phyloP scores from a whole-genome alignment of 2,113 vertebrate species.

The zebrafish (Danio rerio) region DNA sequence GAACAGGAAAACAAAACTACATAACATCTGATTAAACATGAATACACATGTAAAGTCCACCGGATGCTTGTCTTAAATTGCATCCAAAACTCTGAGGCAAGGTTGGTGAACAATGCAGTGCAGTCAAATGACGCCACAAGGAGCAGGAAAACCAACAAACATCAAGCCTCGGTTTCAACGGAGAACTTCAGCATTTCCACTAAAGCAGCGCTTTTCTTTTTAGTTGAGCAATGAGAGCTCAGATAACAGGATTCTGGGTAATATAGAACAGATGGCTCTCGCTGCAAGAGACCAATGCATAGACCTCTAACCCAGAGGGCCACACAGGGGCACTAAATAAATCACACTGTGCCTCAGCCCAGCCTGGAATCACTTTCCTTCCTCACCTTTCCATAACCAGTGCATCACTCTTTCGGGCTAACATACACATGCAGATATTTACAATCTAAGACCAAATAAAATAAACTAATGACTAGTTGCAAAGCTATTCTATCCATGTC shows the following conservation, averaged over 20 bases:
- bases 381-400: constrained; percentile 51
- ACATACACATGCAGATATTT: constrained; percentile 10
- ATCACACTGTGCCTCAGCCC: constrained; percentile 42
- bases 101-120: neutral
- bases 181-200: constrained; percentile 32
- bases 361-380: constrained; percentile 50
- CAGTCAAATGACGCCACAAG: neutral
- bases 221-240: constrained; percentile 31
- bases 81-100: neutral
- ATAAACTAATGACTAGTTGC: neutral
- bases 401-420: constrained; percentile 30
- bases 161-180: neutral
- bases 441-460: neutral
- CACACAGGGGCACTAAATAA: constrained; percentile 60
- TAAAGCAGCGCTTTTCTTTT: constrained; percentile 32
- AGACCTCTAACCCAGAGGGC: constrained; percentile 55
- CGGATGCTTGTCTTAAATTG: neutral
- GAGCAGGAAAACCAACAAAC: constrained; percentile 12
- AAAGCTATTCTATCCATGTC: neutral
- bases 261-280: constrained; percentile 60
- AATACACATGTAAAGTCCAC: neutral
- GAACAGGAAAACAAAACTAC: neutral
- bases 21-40: constrained; percentile 15
- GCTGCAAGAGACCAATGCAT: constrained; percentile 41
- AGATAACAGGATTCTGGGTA: constrained; percentile 53